Evolutionary conservation across 2,888 invertebrate genomes (phyloP).

Genomic region (Caenorhabditis sp.): DNA sequence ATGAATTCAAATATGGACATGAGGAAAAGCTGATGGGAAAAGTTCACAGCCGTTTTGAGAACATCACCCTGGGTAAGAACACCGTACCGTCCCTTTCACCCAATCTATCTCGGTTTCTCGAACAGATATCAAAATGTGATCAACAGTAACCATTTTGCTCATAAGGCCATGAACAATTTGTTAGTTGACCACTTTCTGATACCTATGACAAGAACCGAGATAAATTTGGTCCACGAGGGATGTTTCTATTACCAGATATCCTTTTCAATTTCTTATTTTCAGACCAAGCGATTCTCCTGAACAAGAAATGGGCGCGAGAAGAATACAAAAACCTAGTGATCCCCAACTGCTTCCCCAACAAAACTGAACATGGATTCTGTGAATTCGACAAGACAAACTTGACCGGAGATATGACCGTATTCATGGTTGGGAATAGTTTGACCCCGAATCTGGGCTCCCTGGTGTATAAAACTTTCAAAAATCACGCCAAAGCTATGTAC

Average conservation of each 20-base stretch:
- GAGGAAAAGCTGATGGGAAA: conserved; percentile 24
- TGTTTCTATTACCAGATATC: no score
- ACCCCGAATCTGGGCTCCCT: conserved; percentile 62
- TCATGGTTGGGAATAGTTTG: conserved; percentile 69
- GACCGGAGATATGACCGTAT: conserved; percentile 56
- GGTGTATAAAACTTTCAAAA: conserved; percentile 59
- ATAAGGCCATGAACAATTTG: no score
- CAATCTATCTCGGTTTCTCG: no score
- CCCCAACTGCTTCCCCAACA: conserved; percentile 66
- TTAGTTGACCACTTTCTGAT: no score
- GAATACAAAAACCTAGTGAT: conserved; percentile 65
- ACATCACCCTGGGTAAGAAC: conserved; percentile 50
- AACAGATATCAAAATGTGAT: no score
- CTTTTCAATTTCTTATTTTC: conserved; percentile 10
- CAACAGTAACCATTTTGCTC: no score
- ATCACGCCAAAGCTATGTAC: conserved; percentile 61
- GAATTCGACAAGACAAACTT: conserved; percentile 50
- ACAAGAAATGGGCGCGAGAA: conserved; percentile 63
- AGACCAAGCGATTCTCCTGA: conserved; percentile 64
- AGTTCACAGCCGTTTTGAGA: conserved; percentile 46
- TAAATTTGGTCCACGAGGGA: no score
- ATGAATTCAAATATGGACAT: conserved; percentile 45
- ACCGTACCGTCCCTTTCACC: no score
- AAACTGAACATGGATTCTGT: conserved; percentile 67
- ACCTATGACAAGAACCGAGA: background rate